A percentile compares a stretch with the other conserved stretches of the same genome.
Conservation (phyloP, 2,113 vertebrate species). For the Perca flavescens region DNA sequence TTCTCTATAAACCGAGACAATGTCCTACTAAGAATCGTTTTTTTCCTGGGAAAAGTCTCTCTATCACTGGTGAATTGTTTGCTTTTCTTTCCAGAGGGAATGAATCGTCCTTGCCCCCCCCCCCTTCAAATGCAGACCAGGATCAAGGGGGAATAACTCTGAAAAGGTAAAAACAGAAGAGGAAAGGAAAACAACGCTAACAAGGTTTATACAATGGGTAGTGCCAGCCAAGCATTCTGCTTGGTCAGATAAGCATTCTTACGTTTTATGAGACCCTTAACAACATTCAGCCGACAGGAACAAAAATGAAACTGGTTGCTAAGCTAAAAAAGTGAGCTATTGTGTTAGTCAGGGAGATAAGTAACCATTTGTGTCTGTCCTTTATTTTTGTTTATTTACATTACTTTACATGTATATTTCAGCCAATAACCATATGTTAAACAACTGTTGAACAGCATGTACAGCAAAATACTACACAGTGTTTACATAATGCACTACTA, state of each 20-base stretch:
- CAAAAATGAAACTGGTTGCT: constrained; percentile 38
- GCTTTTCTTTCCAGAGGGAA: constrained; percentile 40
- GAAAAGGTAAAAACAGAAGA: constrained; percentile 41
- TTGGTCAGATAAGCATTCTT: constrained; percentile 56
- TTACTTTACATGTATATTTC: neutral
- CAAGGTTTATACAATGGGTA: constrained; percentile 51
- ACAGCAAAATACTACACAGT: no score
- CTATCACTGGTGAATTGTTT: constrained; percentile 61
- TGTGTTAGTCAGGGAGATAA: constrained; percentile 13
- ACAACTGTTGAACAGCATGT: neutral
- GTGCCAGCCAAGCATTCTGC: constrained; percentile 57
- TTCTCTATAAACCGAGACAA: constrained; percentile 66
- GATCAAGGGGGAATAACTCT: constrained; percentile 46
- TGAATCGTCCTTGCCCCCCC: constrained; percentile 54
- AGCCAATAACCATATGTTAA: neutral
- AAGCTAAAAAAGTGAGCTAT: constrained; percentile 18
- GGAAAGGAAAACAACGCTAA: constrained; percentile 43
- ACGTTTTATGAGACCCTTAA: constrained; percentile 50
- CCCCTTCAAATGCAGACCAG: constrained; percentile 38
- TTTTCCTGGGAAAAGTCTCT: constrained; percentile 47
- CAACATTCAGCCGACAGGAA: constrained; percentile 23
- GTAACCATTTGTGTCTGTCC: neutral
- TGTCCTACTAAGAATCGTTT: constrained; percentile 54
- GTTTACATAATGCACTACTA: no score
- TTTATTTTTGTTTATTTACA: neutral